These are phyloP conservation scores for Gallinago nigripennis DNA, from an alignment of 2,797 vertebrate species.

Conservation along the genomic window DNA sequence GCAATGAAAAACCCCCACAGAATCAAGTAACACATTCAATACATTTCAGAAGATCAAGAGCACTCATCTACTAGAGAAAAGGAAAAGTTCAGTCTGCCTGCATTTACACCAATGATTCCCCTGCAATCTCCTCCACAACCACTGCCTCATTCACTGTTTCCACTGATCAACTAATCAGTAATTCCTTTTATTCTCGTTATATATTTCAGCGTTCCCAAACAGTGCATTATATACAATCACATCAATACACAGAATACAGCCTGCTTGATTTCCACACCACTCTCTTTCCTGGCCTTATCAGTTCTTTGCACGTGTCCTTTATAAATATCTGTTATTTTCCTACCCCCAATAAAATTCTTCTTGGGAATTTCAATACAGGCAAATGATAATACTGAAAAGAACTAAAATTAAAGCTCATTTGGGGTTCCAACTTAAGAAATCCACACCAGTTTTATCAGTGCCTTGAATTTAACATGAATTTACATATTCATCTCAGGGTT, in stretches of 20 bases:
- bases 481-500: neutral
- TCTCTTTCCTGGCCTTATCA: neutral
- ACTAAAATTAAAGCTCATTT: neutral
- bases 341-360: rapidly evolving
- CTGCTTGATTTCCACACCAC: neutral
- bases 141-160: neutral
- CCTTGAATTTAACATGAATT: neutral
- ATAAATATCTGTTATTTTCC: neutral
- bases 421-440: neutral
- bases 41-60: neutral
- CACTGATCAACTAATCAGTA: neutral
- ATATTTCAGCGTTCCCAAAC: neutral
- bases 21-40: neutral
- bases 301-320: neutral
- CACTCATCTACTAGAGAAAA: neutral
- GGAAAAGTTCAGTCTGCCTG: neutral
- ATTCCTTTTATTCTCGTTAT: neutral
- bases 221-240: neutral
- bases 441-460: neutral
- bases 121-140: neutral
- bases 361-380: neutral
- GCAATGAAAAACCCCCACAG: rapidly evolving
- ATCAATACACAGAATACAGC: neutral
- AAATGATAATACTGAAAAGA: neutral
- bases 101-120: neutral